Percentiles rank a stretch among this genome's conserved stretches.
These are phyloP conservation scores for Neosilurus hyrtlii DNA, from an alignment of 2,797 vertebrate genomes.

Conservation along the genomic window DNA sequence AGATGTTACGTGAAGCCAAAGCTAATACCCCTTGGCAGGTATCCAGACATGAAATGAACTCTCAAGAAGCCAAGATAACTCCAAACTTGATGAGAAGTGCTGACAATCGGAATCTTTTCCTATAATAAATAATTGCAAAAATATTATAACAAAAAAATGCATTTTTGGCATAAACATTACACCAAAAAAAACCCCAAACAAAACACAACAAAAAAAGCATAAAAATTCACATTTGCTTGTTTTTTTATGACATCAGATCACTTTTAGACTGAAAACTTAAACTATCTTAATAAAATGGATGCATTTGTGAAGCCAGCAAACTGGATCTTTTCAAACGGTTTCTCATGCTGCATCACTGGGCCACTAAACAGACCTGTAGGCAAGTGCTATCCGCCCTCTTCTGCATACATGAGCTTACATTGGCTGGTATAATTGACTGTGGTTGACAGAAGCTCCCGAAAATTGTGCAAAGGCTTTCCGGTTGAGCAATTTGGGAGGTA, in stretches of 20 bases:
- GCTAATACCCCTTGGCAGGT: slow-evolving; percentile 2
- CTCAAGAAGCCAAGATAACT: neutral
- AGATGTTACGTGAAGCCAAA: neutral
- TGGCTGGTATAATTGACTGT: neutral
- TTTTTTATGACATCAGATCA: no score
- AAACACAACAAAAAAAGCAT: no score
- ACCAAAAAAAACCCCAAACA: no score
- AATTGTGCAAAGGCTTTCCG: neutral
- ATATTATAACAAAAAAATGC: no score
- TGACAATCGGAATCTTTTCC: neutral
- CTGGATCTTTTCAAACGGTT: neutral
- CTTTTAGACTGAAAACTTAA: neutral
- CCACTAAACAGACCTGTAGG: neutral
- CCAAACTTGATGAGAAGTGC: neutral
- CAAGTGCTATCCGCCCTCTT: neutral
- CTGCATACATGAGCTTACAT: neutral
- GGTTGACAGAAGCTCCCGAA: neutral
- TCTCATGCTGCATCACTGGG: neutral
- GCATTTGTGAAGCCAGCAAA: neutral
- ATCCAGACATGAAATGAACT: neutral
- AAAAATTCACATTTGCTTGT: no score
- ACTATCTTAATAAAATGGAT: neutral
- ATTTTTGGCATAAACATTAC: no score
- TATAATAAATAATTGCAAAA: neutral
- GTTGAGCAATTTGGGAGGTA: neutral